Evolutionary conservation across 2,113 vertebrate species (phyloP), one percentile per base, ranked within the genome.

Genomic region (Corythornis madagascariensis): DNA sequence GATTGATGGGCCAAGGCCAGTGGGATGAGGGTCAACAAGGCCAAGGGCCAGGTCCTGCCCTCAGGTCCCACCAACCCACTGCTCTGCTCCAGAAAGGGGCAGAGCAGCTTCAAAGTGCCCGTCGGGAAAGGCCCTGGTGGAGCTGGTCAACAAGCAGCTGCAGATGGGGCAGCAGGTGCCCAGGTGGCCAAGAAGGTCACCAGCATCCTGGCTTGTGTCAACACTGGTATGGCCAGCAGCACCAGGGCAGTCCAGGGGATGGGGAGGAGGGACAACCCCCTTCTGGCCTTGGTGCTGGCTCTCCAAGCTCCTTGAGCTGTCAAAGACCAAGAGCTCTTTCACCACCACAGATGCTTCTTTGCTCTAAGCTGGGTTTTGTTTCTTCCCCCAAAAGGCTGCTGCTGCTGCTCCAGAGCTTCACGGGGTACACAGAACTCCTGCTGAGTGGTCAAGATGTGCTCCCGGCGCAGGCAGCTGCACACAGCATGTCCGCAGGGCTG

Each of bases 321-420:
- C 22, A 48, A 48, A 48, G 47, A 21, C 47, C 47, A 48, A 48
- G 47, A 21, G 20, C 47, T 21, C 16, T 48, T 48, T 48, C 47
- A 20, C 47, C 20, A 8, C 47, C 47, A 48, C 47, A 20, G 16
- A 48, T 22, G 47, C 47, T 48, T 38, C 38, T 38, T 7, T 28
- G 47, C 48, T 47, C 56, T 33, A 63, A 81, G 52, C 21, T 2
- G 7, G n/a, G 31, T 60, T 80, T 67, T 3, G 8, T 82, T 91
- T 57, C 83, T 47, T 12, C 19, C 2, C 4, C 25, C 26, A 28
- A 17, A 93, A 99, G 99, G 93, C 95, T 99, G 9, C 93, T 99
- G 92, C 97, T 99, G 86, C 97, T 99, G 80, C 98, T 99, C 22
- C 99, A 99, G 97, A 99, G 98, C 95, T 99, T 98, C 77, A 98